Percentiles rank a stretch among this genome's conserved stretches.
phyloP scores from a whole-genome alignment of 2,797 vertebrate species.

The Melanogrammus aeglefinus region DNA sequence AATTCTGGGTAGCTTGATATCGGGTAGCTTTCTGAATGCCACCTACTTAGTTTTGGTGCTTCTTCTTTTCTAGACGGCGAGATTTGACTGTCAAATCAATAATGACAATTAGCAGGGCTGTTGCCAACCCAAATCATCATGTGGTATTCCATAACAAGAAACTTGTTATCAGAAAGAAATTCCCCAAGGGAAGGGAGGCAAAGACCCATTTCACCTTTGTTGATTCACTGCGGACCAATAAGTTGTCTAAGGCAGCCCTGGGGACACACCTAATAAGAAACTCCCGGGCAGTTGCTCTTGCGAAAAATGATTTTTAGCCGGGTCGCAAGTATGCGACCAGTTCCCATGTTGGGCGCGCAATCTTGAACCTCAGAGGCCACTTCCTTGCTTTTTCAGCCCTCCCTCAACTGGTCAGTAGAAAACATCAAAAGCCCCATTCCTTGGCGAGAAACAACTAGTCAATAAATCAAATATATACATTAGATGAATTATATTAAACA shows the following conservation, averaged over 20 bases:
- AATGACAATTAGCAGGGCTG: background rate
- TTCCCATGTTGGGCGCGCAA: background rate
- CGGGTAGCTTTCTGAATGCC: background rate
- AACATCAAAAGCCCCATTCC: background rate
- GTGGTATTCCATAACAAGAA: background rate
- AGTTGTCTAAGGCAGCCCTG: background rate
- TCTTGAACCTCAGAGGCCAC: slow-evolving; percentile 5
- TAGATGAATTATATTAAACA: background rate
- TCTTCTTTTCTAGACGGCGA: background rate
- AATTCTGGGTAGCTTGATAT: background rate
- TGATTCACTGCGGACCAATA: too few species aligned
- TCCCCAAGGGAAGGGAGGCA: slow-evolving; percentile 7
- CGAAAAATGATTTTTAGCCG: too few species aligned
- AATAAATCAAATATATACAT: background rate
- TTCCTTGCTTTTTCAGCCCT: slow-evolving; percentile 1
- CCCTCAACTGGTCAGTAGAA: background rate
- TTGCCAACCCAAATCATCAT: background rate
- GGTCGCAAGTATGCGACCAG: background rate
- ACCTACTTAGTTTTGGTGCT: background rate
- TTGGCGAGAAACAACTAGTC: slow-evolving; percentile 4
- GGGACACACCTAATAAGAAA: too few species aligned
- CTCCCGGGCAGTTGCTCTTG: too few species aligned
- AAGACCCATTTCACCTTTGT: slow-evolving; percentile 13
- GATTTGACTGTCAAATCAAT: background rate
- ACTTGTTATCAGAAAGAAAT: background rate